Percentiles rank a stretch among this genome's conserved stretches.
Evolutionary conservation across 2,888 invertebrate genomes (phyloP).

Genomic region (Colletes collaris): DNA sequence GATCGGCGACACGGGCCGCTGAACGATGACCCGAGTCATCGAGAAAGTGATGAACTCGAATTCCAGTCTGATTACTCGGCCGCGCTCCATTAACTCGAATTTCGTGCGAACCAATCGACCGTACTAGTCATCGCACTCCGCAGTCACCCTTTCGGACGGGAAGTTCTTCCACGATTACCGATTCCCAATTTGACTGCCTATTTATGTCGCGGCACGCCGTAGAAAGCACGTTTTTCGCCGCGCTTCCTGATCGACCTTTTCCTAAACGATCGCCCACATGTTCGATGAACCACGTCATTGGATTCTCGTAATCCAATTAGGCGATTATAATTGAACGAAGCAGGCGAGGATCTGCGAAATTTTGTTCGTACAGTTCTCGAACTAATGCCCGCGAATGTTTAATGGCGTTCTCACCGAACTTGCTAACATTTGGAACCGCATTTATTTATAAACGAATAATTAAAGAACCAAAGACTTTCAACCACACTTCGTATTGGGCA

Average conservation of each 20-base stretch:
- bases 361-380: background rate
- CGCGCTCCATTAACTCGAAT: conserved; percentile 73
- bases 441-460: no score
- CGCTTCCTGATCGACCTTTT: background rate
- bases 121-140: conserved; percentile 61
- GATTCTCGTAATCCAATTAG: conserved; percentile 36
- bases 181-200: conserved; percentile 40
- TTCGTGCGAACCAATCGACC: conserved; percentile 71
- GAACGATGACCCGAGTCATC: conserved; percentile 71
- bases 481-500: no score
- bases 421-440: no score
- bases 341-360: background rate
- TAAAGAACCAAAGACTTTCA: no score
- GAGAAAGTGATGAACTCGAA: conserved; percentile 73
- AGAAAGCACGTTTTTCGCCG: conserved; percentile 33
- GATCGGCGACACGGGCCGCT: conserved; percentile 63
- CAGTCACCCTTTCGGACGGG: conserved; percentile 56
- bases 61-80: conserved; percentile 70
- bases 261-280: conserved; percentile 23
- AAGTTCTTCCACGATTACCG: conserved; percentile 61
- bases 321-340: conserved; percentile 31
- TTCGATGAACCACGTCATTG: conserved; percentile 31
- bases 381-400: background rate
- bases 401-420: no score
- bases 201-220: conserved; percentile 26